Evolutionary conservation across 1,140 invertebrate genomes (phyloP), one percentile per base, ranked within the genome.

Genomic region (Littorina saxatilis): DNA sequence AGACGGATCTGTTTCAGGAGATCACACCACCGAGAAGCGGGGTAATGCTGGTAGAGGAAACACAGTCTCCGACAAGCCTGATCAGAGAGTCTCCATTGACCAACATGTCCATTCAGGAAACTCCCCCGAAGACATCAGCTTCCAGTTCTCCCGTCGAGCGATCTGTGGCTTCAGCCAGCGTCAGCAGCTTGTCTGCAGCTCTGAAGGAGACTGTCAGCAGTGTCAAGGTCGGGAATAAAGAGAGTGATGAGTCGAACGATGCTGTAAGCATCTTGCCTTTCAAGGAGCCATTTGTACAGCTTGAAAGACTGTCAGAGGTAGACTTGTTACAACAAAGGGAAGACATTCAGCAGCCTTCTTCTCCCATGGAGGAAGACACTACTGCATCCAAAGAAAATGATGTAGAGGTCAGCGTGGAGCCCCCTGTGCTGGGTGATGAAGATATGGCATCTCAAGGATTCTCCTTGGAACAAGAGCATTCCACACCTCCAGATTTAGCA

Each of bases 1-100:
- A 72, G 40, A 27, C 23, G 68, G 7, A 9, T 15, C 2, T 20
- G 2, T 20, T 29, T 17, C 23, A 23, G 32, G 32, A 37, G 17
- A 35, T 37, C 23, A 9, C 40, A 17, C 20, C 40, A 20, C 68
- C 68, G 68, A 23, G n/a, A 11, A 66, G 32, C 68, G 32, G 35
- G 17, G 50, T 27, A 9, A 83, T 84, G 4, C 43, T 90, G 7
- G 87, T 88, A 11, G 89, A 90, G 73, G 89, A 90, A 43, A 90
- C 88, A 1, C 86, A 85, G 72, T 88, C 89, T 4, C 89, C 88
- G 2, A 58, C 86, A 85, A 43, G 63, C 83, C 66, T 43, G 43
- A 13, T n/a, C 40, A 35, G 29, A 58, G 68, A 63, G 37, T 61
- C 40, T 39, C 1, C 50, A 47, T 50, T 80, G 20, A 3, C 61